Conservation (phyloP, 2,113 vertebrate species). For the Andinoacara biseriatus region DNA sequence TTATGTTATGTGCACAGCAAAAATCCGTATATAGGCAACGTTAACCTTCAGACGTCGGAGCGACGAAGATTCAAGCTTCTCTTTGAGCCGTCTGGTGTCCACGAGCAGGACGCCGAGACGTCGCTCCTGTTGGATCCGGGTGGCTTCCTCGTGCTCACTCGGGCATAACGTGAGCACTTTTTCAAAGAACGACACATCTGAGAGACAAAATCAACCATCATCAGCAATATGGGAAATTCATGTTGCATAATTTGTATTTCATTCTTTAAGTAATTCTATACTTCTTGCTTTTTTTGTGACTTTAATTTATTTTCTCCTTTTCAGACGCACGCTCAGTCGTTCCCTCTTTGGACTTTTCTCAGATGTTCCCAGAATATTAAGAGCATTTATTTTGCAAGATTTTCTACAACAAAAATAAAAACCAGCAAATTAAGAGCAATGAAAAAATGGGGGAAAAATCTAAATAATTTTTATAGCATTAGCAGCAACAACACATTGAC, state of each 20-base stretch:
- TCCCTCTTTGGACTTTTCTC: too few relatives aligned
- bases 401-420: neutral
- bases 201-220: neutral
- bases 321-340: too few relatives aligned
- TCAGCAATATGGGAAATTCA: neutral
- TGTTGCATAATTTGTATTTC: neutral
- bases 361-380: too few relatives aligned
- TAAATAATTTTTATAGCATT: too few relatives aligned
- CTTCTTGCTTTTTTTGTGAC: neutral
- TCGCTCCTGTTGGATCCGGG: slow-evolving; percentile 77
- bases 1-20: neutral
- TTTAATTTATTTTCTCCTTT: too few relatives aligned
- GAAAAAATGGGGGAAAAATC: neutral
- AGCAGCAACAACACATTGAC: too few relatives aligned
- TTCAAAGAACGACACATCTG: slow-evolving; percentile 84
- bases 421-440: neutral
- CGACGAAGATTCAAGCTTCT: slow-evolving; percentile 83
- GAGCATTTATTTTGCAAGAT: neutral
- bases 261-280: neutral
- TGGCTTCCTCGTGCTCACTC: slow-evolving; percentile 78
- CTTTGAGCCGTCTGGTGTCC: slow-evolving; percentile 83
- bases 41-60: slow-evolving; percentile 84
- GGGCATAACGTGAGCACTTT: slow-evolving; percentile 83
- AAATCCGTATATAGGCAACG: neutral
- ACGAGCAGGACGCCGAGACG: slow-evolving; percentile 85